These are phyloP conservation scores for Scartelaos histophorus DNA, from an alignment of 2,113 vertebrate genomes.

Conservation along the genomic window DNA sequence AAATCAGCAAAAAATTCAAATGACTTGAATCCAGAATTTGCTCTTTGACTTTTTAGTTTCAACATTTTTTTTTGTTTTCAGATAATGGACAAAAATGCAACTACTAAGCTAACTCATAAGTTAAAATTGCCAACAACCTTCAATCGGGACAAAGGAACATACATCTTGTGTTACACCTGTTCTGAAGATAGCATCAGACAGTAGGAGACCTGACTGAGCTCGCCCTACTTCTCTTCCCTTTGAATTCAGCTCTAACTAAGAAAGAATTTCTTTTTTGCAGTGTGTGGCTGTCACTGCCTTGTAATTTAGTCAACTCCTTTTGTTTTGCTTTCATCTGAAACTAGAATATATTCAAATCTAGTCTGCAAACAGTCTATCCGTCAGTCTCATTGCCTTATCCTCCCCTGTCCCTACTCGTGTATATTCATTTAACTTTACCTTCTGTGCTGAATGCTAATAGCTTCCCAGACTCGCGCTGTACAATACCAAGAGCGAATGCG, in stretches of 20 bases:
- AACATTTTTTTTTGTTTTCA: no score
- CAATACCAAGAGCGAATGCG: slow-evolving; percentile 47
- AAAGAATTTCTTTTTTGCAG: not conserved
- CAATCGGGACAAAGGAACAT: no score
- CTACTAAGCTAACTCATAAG: no score
- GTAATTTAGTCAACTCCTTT: slow-evolving; percentile 12
- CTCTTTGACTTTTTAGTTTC: no score
- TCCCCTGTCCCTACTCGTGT: slow-evolving; percentile 30
- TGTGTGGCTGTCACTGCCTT: not conserved
- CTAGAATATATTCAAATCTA: slow-evolving; percentile 19
- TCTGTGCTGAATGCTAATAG: slow-evolving; percentile 73
- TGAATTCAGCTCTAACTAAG: not conserved
- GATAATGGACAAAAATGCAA: no score
- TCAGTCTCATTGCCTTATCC: slow-evolving; percentile 43
- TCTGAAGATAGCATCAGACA: no score
- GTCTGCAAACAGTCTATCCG: slow-evolving; percentile 26
- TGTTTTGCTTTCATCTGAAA: slow-evolving; percentile 32
- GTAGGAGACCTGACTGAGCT: no score
- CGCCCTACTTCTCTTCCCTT: no score
- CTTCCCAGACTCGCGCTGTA: slow-evolving; percentile 66
- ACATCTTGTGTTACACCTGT: no score
- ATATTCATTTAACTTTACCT: slow-evolving; percentile 49
- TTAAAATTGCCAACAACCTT: no score
- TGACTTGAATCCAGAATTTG: no score
- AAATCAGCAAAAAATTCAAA: no score